Evolutionary conservation across 92 coral and sea anemone genomes (phyloP).

Genomic region (Actinernus sp.): DNA sequence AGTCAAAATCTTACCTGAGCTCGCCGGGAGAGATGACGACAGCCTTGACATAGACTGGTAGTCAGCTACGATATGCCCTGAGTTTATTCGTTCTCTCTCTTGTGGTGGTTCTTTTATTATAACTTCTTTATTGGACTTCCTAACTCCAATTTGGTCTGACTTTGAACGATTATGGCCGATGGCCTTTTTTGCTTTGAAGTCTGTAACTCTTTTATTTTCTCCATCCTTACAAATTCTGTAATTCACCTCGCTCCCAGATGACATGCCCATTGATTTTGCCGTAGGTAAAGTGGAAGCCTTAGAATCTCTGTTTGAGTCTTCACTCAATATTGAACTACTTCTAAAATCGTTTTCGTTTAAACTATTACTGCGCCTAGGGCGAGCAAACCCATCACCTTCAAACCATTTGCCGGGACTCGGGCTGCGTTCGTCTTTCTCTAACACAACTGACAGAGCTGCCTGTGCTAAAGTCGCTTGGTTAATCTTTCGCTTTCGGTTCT

Average conservation of each 20-base stretch:
- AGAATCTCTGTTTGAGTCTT: background rate
- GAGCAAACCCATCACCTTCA: slow-evolving; percentile 55
- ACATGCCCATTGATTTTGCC: background rate
- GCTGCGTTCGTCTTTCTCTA: slow-evolving; percentile 80
- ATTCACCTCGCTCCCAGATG: background rate
- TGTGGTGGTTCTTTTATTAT: slow-evolving; percentile 5
- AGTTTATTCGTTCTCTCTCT: slow-evolving; percentile 7
- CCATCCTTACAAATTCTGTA: background rate
- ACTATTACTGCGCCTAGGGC: slow-evolving; percentile 55
- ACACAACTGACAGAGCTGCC: slow-evolving; percentile 92
- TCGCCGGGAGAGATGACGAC: slow-evolving; percentile 76
- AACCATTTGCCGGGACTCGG: slow-evolving; percentile 79
- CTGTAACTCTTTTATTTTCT: background rate
- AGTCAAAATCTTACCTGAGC: slow-evolving; percentile 73
- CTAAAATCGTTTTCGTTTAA: slow-evolving; percentile 17
- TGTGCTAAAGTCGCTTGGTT: slow-evolving; percentile 86
- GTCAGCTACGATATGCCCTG: background rate
- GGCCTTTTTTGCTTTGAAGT: slow-evolving; percentile 63
- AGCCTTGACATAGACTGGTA: slow-evolving; percentile 24
- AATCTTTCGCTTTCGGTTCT: slow-evolving; percentile 54
- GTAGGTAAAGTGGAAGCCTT: background rate
- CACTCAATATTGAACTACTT: background rate
- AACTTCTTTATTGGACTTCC: slow-evolving; percentile 27
- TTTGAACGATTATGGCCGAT: slow-evolving; percentile 90
- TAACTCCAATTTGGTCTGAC: slow-evolving; percentile 79